Evolutionary conservation across 1,140 invertebrate genomes (phyloP).

Genomic region (Bombus waltoni): DNA sequence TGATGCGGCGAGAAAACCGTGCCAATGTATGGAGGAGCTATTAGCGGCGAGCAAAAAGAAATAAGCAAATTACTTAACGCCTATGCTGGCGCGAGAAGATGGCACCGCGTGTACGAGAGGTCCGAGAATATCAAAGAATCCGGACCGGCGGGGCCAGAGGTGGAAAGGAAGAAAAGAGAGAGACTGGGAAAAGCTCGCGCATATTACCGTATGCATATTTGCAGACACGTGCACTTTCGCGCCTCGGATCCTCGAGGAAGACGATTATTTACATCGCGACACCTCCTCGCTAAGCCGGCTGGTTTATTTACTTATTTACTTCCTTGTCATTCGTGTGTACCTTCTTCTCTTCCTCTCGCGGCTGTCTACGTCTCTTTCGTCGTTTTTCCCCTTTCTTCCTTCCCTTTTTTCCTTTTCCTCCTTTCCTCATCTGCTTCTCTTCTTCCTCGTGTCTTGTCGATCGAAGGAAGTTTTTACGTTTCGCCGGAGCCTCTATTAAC

Average conservation of each 20-base stretch:
- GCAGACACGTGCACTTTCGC: constrained; percentile 75
- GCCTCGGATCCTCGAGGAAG: constrained; percentile 70
- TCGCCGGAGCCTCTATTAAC: background rate
- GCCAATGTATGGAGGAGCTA: constrained; percentile 54
- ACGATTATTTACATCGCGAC: constrained; percentile 78
- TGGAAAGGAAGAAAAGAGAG: constrained; percentile 41
- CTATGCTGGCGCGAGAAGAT: constrained; percentile 48
- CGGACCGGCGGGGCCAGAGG: constrained; percentile 18
- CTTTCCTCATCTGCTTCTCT: background rate
- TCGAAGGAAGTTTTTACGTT: background rate
- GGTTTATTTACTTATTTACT: constrained; percentile 80
- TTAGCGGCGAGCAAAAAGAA: constrained; percentile 58
- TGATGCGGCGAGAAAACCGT: constrained; percentile 46
- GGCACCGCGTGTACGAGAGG: constrained; percentile 43
- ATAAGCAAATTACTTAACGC: constrained; percentile 72
- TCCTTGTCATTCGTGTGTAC: constrained; percentile 64
- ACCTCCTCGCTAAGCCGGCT: constrained; percentile 74
- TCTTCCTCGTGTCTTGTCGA: background rate
- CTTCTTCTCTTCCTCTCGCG: constrained; percentile 37
- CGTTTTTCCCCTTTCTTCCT: background rate
- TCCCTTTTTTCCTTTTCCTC: background rate
- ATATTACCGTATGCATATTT: constrained; percentile 73
- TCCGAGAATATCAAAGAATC: constrained; percentile 51
- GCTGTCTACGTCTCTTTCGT: constrained; percentile 41
- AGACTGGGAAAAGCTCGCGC: constrained; percentile 66